phyloP scores from a whole-genome alignment of 2,797 vertebrate species.

The Saxicola maurus region DNA sequence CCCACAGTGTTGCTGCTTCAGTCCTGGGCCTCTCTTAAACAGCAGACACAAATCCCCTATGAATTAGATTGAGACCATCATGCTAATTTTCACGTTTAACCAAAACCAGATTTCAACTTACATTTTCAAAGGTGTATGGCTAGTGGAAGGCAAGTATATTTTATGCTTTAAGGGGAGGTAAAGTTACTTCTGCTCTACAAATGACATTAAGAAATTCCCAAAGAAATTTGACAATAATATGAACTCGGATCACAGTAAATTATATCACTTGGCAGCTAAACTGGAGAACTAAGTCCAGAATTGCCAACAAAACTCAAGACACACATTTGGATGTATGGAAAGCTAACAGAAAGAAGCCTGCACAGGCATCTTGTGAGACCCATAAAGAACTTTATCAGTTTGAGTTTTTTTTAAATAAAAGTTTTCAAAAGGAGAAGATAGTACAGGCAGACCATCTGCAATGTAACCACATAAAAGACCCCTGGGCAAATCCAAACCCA shows the following conservation, averaged over 20 bases:
- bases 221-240: conserved; percentile 32
- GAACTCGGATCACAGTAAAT: conserved; percentile 29
- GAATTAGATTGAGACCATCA: conserved; percentile 20
- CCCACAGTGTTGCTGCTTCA: conserved; percentile 20
- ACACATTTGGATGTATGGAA: conserved; percentile 39
- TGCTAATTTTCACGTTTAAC: conserved; percentile 49
- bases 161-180: conserved; percentile 37
- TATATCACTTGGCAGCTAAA: conserved; percentile 45
- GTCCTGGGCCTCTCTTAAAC: conserved; percentile 34
- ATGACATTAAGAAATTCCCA: not conserved
- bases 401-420: not conserved
- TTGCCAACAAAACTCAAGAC: conserved; percentile 51
- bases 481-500: conserved; percentile 59
- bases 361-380: conserved; percentile 36
- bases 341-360: conserved; percentile 31
- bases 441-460: conserved; percentile 66
- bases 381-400: conserved; percentile 59
- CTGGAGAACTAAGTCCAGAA: conserved; percentile 29
- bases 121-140: conserved; percentile 20
- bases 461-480: conserved; percentile 71
- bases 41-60: conserved; percentile 16
- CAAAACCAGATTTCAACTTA: conserved; percentile 54
- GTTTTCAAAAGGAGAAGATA: conserved; percentile 47
- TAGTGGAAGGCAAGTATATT: conserved; percentile 46
- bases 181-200: conserved; percentile 44